phyloP scores from a whole-genome alignment of 92 coral and sea anemone genomes.

The Zoanthus sociatus region DNA sequence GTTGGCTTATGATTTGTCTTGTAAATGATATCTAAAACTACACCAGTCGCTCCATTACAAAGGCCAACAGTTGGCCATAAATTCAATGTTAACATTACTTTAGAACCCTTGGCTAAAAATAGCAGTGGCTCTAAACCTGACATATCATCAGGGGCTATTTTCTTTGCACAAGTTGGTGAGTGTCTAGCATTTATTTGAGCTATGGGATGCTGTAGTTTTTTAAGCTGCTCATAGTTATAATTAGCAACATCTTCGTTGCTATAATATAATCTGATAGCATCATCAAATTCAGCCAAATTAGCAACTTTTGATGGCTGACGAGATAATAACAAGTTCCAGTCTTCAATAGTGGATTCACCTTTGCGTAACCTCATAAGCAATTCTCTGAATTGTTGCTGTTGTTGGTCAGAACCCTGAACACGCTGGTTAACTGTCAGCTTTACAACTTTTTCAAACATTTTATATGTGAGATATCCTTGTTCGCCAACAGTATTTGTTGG shows the following conservation, averaged over 20 bases:
- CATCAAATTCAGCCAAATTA: conserved; percentile 57
- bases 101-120: conserved; percentile 46
- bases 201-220: conserved; percentile 42
- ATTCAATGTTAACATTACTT: conserved; percentile 58
- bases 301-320: conserved; percentile 59
- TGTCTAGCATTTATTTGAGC: conserved; percentile 47
- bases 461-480: conserved; percentile 64
- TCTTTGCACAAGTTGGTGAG: conserved; percentile 40
- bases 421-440: conserved; percentile 64
- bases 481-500: conserved; percentile 63
- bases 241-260: conserved; percentile 43
- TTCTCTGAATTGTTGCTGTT: conserved; percentile 34
- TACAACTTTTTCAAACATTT: conserved; percentile 66
- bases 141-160: conserved; percentile 50
- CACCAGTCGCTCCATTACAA: conserved; percentile 27
- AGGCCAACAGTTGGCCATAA: conserved; percentile 61
- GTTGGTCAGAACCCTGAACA: conserved; percentile 50
- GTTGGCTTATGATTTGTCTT: conserved; percentile 47
- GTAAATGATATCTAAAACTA: conserved; percentile 19
- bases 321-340: conserved; percentile 67
- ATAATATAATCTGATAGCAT: conserved; percentile 21
- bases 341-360: conserved; percentile 61
- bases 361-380: conserved; percentile 48
- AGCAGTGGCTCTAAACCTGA: conserved; percentile 43
- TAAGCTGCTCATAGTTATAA: conserved; percentile 53